Evolutionary conservation across 1,140 invertebrate species (phyloP).

Genomic region (Lepeophtheirus salmonis): DNA sequence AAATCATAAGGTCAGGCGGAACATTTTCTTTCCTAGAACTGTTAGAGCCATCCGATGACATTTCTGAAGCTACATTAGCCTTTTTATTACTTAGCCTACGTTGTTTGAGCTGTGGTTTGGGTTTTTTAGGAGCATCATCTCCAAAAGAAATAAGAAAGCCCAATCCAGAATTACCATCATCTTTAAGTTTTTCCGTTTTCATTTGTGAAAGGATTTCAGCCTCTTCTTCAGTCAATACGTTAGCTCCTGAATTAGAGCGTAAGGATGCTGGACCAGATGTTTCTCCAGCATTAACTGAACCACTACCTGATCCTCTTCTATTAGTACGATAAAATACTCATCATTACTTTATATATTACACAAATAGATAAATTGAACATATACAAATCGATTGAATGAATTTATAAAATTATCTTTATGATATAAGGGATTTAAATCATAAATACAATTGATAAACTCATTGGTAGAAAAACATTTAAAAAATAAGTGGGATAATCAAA

Average conservation of each 20-base stretch:
- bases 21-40: slow-evolving; percentile 14
- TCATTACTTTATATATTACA: too few relatives aligned
- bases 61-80: slow-evolving; percentile 3
- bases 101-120: slow-evolving; percentile 59
- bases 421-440: too few relatives aligned
- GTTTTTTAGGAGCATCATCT: slow-evolving; percentile 56
- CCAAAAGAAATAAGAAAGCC: slow-evolving; percentile 92
- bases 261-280: slow-evolving; percentile 21
- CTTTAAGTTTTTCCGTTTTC: slow-evolving; percentile 26
- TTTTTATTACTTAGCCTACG: slow-evolving; percentile 30
- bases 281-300: slow-evolving; percentile 11
- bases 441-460: too few relatives aligned
- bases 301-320: slow-evolving; percentile 13
- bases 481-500: too few relatives aligned
- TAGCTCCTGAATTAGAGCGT: slow-evolving; percentile 19
- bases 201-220: slow-evolving; percentile 21
- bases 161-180: slow-evolving; percentile 38
- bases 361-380: too few relatives aligned
- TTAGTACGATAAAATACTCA: too few relatives aligned
- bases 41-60: slow-evolving; percentile 19
- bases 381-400: too few relatives aligned
- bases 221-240: slow-evolving; percentile 19
- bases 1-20: slow-evolving; percentile 9
- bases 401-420: too few relatives aligned
- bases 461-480: too few relatives aligned